Evolutionary conservation across 2,797 vertebrate genomes (phyloP), one percentile per base, ranked within the genome.

Genomic region (Cottoperca gobio): DNA sequence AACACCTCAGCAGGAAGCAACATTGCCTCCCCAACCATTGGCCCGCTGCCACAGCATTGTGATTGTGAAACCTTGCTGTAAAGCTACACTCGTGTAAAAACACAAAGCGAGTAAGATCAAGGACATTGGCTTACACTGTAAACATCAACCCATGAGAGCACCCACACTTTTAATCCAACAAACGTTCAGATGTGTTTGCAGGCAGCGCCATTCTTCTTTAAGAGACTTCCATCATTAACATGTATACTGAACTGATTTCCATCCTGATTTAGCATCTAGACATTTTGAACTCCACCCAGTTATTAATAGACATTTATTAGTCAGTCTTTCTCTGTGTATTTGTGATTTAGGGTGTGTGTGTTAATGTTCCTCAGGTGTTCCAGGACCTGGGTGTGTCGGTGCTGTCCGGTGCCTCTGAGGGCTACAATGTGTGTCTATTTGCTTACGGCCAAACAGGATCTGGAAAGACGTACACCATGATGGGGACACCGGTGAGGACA

Each of bases 401-500:
- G 53, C 91, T 99, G 69, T 95, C 96, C 0, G 97, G 96, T 84
- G 98, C 97, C 8, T 94, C 96, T 13, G 94, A 94, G 89, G 98
- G 98, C 69, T 99, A 99, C 92, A 99, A 99, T 16, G 97, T 99
- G 83, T 99, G 97, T 86, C 94, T 99, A 73, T 99, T 99, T 93
- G 98, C 98, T 2, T 99, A 99, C 55, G 98, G 98, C 61, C 98
- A 99, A 92, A 99, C 98, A 0, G 98, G 98, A 85, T 98, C 98
- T 65, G 98, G 98, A 73, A 99, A 99, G 94, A 99, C 98, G 0
- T 97, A 99, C 79, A 99, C 97, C 66, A 99, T 99, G 98, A 97
- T 99, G 94, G 98, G 98, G 26, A 97, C 97, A 21, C 96, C 96
- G 84, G 98, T 99, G 88, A 98, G 98, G 33, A 28, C 9, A 14